Conservation (phyloP, 2,888 invertebrate genomes). For the Rhorus exstirpatorius region DNA sequence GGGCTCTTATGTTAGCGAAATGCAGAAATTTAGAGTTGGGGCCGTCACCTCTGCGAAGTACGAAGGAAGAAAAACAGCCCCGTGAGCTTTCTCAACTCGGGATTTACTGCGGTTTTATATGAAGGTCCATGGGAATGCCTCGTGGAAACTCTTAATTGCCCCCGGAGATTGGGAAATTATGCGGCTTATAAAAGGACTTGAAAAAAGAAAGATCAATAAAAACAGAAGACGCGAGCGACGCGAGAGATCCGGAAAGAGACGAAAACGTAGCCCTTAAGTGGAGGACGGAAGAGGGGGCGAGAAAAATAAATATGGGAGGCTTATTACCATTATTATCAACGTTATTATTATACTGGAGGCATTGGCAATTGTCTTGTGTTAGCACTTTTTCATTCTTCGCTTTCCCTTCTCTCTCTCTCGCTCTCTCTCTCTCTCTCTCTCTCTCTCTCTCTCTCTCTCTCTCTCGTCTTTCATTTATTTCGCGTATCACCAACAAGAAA, state of each 20-base stretch:
- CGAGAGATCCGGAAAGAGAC: neutral
- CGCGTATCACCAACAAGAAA: too few species aligned
- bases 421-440: constrained; percentile 33
- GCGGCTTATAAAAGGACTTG: constrained; percentile 69
- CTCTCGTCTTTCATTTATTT: constrained; percentile 25
- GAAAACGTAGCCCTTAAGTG: neutral
- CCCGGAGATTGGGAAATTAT: constrained; percentile 78
- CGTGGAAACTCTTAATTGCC: constrained; percentile 84
- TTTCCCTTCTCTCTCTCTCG: neutral
- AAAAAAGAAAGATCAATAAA: constrained; percentile 46
- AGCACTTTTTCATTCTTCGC: constrained; percentile 31
- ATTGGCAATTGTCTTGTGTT: constrained; percentile 56
- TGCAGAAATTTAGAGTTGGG: constrained; percentile 52
- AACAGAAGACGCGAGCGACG: constrained; percentile 10
- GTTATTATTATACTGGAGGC: constrained; percentile 51
- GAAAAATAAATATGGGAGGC: neutral
- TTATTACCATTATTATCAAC: constrained; percentile 47
- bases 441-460: constrained; percentile 1
- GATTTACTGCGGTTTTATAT: constrained; percentile 85
- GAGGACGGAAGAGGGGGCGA: neutral
- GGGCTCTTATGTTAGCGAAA: constrained; percentile 39
- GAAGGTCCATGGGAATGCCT: constrained; percentile 83
- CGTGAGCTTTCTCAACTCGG: constrained; percentile 62
- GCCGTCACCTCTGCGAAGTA: constrained; percentile 42
- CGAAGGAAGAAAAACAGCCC: constrained; percentile 5